Conservation (phyloP, 2,888 invertebrate species). For the Chrysomela aeneicollis region DNA sequence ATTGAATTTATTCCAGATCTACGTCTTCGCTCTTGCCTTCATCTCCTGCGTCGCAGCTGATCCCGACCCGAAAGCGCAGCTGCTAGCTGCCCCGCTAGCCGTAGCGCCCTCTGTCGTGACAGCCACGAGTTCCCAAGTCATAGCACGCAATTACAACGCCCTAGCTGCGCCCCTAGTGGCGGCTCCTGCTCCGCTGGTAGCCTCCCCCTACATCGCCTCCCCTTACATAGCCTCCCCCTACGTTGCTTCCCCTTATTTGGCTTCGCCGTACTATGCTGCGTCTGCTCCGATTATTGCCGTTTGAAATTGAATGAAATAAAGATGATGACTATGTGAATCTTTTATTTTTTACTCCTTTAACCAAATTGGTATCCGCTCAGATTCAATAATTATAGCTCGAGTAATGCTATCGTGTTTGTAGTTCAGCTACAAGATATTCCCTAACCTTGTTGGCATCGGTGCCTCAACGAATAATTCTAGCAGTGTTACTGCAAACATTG, state of each 20-base stretch:
- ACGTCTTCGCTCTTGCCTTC: not conserved
- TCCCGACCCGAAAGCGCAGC: not conserved
- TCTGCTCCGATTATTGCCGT: slow-evolving; percentile 6
- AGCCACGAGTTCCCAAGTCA: slow-evolving; percentile 68
- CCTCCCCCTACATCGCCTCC: slow-evolving; percentile 56
- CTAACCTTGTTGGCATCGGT: too few species aligned
- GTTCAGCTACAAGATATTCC: too few species aligned
- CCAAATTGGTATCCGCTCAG: too few species aligned
- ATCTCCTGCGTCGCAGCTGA: not conserved
- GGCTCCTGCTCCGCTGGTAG: slow-evolving; percentile 45
- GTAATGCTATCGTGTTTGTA: too few species aligned
- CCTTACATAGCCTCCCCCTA: slow-evolving; percentile 50
- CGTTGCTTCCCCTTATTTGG: slow-evolving; percentile 54
- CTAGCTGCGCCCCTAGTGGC: slow-evolving; percentile 62
- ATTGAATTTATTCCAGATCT: not conserved
- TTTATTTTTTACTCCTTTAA: too few species aligned
- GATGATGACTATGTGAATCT: too few species aligned
- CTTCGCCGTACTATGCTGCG: slow-evolving; percentile 42
- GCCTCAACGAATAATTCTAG: too few species aligned
- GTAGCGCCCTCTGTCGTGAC: slow-evolving; percentile 64
- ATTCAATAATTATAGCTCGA: too few species aligned
- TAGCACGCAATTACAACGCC: slow-evolving; percentile 10
- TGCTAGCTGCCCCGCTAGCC: slow-evolving; percentile 43
- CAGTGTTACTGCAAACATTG: too few species aligned
- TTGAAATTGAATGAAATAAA: not conserved